Percentiles rank a stretch among this genome's conserved stretches.
phyloP scores from a whole-genome alignment of 2,888 invertebrate genomes.

The Geotrupes spiniger region DNA sequence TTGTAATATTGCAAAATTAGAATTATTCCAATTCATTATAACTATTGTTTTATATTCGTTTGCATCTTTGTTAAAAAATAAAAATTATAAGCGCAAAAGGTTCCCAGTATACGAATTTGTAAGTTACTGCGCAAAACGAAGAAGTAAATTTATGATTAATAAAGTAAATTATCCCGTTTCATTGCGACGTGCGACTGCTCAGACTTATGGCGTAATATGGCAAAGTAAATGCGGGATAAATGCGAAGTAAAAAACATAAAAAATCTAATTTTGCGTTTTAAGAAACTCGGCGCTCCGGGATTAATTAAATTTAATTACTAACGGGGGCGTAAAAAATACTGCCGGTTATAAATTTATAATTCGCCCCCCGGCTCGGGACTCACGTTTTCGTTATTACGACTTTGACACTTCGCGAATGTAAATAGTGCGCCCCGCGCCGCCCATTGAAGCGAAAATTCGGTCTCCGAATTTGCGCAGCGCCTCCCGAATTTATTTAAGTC shows the following conservation, averaged over 20 bases:
- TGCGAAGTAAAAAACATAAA: not conserved
- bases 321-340: slow-evolving; percentile 37
- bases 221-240: slow-evolving; percentile 1
- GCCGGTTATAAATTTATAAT: slow-evolving; percentile 7
- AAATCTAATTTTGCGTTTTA: slow-evolving; percentile 3
- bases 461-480: slow-evolving; percentile 30
- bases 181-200: no score
- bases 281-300: slow-evolving; percentile 21
- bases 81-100: no score
- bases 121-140: no score
- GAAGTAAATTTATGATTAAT: slow-evolving; percentile 5
- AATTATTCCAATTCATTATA: no score
- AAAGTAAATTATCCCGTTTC: not conserved
- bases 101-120: no score
- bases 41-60: no score
- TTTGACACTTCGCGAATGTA: not conserved
- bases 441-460: slow-evolving; percentile 11
- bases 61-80: no score
- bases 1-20: no score
- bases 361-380: not conserved
- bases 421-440: not conserved
- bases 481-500: slow-evolving; percentile 28
- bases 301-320: slow-evolving; percentile 44
- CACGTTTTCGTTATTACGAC: not conserved
- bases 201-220: not conserved